Evolutionary conservation across 2,888 invertebrate species (phyloP).

Genomic region (Tachina lurida): DNA sequence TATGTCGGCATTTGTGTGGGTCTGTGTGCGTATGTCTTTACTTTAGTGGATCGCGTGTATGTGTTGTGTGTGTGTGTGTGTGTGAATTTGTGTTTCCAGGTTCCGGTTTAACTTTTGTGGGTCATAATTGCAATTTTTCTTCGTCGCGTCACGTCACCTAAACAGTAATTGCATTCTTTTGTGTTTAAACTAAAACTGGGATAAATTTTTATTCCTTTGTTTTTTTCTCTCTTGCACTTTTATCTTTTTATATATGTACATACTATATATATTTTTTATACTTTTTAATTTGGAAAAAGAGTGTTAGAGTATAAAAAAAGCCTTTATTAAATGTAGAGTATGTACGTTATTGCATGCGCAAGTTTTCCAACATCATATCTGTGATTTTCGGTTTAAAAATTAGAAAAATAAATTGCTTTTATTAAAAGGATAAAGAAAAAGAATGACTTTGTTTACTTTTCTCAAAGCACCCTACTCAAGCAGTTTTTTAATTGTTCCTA

Average conservation of each 20-base stretch:
- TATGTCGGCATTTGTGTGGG: background rate
- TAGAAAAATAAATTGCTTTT: background rate
- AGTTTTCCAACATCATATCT: constrained; percentile 53
- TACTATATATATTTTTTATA: background rate
- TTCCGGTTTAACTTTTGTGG: constrained; percentile 69
- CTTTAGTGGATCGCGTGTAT: background rate
- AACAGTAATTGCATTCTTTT: constrained; percentile 70
- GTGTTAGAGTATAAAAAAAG: background rate
- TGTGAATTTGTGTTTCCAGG: constrained; percentile 22
- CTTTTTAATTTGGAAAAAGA: background rate
- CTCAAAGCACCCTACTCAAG: constrained; percentile 24
- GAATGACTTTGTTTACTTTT: constrained; percentile 16
- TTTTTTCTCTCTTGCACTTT: constrained; percentile 21
- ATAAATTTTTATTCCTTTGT: constrained; percentile 58
- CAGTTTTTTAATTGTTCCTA: background rate
- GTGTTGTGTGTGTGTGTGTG: background rate
- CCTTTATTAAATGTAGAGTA: background rate
- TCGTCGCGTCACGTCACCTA: constrained; percentile 70
- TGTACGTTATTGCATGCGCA: background rate
- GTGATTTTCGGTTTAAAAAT: constrained; percentile 33
- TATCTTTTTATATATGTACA: constrained; percentile 1
- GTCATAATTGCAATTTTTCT: constrained; percentile 72
- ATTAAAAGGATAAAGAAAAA: background rate
- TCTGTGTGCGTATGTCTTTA: background rate
- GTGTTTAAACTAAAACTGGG: constrained; percentile 62